Evolutionary conservation across 2,888 invertebrate genomes (phyloP).

Genomic region (Lissocephala sabroskyi): DNA sequence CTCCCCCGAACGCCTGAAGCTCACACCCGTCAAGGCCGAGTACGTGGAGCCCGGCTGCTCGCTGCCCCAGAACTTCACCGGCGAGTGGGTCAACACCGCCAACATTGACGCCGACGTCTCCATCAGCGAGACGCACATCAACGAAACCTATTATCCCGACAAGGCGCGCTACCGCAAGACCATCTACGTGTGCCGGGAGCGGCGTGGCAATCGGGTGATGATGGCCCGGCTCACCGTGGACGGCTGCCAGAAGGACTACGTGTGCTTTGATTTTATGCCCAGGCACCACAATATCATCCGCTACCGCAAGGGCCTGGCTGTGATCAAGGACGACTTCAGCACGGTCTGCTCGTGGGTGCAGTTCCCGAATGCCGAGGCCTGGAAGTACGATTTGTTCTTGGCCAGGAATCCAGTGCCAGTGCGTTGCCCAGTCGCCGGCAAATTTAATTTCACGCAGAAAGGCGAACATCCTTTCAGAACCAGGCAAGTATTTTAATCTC

Average conservation of each 20-base stretch:
- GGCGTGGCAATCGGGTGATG: conserved; percentile 91
- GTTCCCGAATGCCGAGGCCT: conserved; percentile 86
- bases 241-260: conserved; percentile 96
- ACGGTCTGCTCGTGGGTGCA: conserved; percentile 97
- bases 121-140: conserved; percentile 96
- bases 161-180: conserved; percentile 89
- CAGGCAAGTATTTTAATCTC: conserved; percentile 67
- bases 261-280: conserved; percentile 96
- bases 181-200: conserved; percentile 95
- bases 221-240: conserved; percentile 97
- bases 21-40: conserved; percentile 92
- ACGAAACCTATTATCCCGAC: conserved; percentile 96
- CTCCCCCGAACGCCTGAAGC: conserved; percentile 89
- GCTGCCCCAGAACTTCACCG: conserved; percentile 93
- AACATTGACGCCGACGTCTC: conserved; percentile 95
- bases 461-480: conserved; percentile 95
- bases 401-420: conserved; percentile 93
- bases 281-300: conserved; percentile 96
- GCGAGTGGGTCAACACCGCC: conserved; percentile 97
- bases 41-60: conserved; percentile 92
- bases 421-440: conserved; percentile 96
- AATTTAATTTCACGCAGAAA: conserved; percentile 92
- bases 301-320: conserved; percentile 89
- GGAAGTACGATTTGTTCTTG: conserved; percentile 88
- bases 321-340: conserved; percentile 91